Evolutionary conservation across 2,888 invertebrate genomes (phyloP).

Genomic region (Sialis lutaria): DNA sequence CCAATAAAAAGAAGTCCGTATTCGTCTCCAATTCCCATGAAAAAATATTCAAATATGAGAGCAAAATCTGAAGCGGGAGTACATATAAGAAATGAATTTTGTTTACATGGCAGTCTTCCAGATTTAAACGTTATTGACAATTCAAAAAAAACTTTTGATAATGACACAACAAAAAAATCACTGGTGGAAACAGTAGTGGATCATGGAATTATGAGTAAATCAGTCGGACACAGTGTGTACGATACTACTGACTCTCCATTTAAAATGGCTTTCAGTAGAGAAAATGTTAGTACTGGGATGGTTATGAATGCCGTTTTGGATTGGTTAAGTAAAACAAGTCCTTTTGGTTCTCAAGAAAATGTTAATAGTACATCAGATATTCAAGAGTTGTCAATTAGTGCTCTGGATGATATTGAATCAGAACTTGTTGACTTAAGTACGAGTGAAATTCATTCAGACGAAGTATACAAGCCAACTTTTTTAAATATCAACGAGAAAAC

Average conservation of each 20-base stretch:
- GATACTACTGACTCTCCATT: no score
- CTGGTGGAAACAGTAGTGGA: no score
- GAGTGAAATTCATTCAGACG: background rate
- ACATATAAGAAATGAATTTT: slow-evolving; percentile 13
- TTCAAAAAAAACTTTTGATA: no score
- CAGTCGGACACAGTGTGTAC: no score
- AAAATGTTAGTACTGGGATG: slow-evolving; percentile 10
- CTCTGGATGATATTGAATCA: no score
- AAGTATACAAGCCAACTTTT: background rate
- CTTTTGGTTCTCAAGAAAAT: slow-evolving; percentile 18
- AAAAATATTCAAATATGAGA: slow-evolving; percentile 12
- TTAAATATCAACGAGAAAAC: no score
- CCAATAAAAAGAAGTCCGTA: slow-evolving; percentile 25
- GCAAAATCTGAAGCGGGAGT: slow-evolving; percentile 21
- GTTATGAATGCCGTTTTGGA: slow-evolving; percentile 22
- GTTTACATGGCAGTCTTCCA: slow-evolving; percentile 20
- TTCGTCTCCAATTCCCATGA: slow-evolving; percentile 19
- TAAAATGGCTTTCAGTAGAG: no score
- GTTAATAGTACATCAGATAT: no score
- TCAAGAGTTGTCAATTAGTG: no score
- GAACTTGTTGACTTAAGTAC: background rate
- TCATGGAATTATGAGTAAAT: no score
- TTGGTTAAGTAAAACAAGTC: slow-evolving; percentile 22
- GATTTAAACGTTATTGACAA: slow-evolving; percentile 14
- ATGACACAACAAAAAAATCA: no score